Percentiles rank a stretch among this genome's conserved stretches.
These are phyloP conservation scores for Perdix hodgsoniae DNA, from an alignment of 2,797 vertebrate species.

Conservation along the genomic window DNA sequence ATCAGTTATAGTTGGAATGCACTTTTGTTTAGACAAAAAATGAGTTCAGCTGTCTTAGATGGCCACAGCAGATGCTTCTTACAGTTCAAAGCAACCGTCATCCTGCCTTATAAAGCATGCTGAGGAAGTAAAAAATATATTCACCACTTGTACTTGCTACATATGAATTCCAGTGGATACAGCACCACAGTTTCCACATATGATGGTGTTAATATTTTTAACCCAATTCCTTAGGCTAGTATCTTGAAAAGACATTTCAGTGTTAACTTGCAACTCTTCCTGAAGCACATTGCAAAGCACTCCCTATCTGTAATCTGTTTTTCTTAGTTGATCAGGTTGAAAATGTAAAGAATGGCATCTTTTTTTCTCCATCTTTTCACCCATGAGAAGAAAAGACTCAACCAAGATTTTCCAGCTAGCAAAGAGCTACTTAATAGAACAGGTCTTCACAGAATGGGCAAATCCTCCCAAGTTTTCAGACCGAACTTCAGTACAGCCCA, in stretches of 20 bases:
- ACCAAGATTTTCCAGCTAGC: background rate
- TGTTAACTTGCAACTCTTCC: slow-evolving; percentile 53
- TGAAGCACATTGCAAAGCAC: slow-evolving; percentile 35
- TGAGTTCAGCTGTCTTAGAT: background rate
- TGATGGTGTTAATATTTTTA: slow-evolving; percentile 45
- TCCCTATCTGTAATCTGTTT: slow-evolving; percentile 51
- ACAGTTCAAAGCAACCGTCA: slow-evolving; percentile 9
- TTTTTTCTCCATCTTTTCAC: background rate
- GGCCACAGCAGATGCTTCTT: background rate
- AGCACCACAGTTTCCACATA: background rate
- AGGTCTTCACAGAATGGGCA: background rate
- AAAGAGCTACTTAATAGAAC: background rate
- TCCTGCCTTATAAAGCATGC: background rate
- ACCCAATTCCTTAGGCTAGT: background rate
- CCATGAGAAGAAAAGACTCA: background rate
- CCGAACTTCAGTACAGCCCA: background rate
- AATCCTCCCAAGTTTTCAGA: background rate
- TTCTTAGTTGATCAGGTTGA: slow-evolving; percentile 19
- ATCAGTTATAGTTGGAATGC: background rate
- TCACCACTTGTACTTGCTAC: background rate
- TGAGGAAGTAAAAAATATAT: background rate
- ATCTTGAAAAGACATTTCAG: background rate
- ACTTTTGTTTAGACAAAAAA: slow-evolving; percentile 27
- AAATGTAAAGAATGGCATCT: background rate
- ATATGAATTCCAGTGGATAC: background rate